Percentiles rank a stretch among this genome's conserved stretches.
phyloP scores from a whole-genome alignment of 2,888 invertebrate species.

The Eupithecia dodoneata region DNA sequence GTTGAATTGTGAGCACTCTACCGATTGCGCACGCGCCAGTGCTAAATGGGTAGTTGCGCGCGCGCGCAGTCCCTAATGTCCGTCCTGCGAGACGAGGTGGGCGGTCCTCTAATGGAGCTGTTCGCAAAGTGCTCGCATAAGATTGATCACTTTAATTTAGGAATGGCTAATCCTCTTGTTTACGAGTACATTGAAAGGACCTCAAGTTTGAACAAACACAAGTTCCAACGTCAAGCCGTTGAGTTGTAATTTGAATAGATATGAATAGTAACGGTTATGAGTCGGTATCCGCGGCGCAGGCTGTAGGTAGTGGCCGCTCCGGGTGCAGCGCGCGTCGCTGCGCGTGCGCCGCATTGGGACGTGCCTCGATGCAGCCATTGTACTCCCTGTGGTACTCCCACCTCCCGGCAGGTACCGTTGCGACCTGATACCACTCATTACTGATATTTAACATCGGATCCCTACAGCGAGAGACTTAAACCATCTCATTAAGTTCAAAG shows the following conservation, averaged over 20 bases:
- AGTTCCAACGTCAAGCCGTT: neutral
- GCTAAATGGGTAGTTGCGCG: slow-evolving; percentile 16
- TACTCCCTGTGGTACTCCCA: slow-evolving; percentile 43
- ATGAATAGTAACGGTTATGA: slow-evolving; percentile 47
- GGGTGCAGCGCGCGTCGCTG: slow-evolving; percentile 27
- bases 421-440: slow-evolving; percentile 23
- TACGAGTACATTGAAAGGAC: neutral
- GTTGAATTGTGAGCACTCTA: slow-evolving; percentile 12
- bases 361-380: slow-evolving; percentile 59
- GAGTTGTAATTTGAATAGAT: neutral
- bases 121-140: slow-evolving; percentile 6
- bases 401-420: slow-evolving; percentile 29
- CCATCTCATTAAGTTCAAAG: neutral
- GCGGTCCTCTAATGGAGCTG: slow-evolving; percentile 4
- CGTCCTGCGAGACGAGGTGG: slow-evolving; percentile 8
- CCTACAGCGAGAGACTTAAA: neutral
- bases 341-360: slow-evolving; percentile 46
- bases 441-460: slow-evolving; percentile 10
- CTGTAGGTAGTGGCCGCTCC: slow-evolving; percentile 32
- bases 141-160: slow-evolving; percentile 3
- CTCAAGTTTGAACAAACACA: neutral
- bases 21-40: slow-evolving; percentile 11
- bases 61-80: slow-evolving; percentile 16
- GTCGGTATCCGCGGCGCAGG: slow-evolving; percentile 25
- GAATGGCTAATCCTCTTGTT: neutral